These are phyloP conservation scores for Suricata suricatta DNA, from an alignment of 2,113 vertebrate genomes.

Conservation along the genomic window DNA sequence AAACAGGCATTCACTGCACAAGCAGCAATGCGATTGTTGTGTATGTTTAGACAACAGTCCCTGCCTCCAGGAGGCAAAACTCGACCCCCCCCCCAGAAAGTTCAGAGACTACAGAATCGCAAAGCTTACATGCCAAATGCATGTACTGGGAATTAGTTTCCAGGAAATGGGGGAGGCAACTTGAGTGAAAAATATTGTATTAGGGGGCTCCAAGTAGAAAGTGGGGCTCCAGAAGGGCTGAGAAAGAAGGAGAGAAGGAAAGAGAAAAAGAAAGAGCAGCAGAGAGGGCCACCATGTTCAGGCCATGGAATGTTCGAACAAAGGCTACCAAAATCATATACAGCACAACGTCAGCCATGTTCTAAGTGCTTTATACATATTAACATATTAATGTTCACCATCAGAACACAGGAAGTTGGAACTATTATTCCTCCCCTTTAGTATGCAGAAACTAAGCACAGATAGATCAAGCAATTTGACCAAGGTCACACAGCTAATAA, in stretches of 20 bases:
- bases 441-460: slow-evolving; percentile 2
- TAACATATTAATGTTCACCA: background rate
- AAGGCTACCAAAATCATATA: background rate
- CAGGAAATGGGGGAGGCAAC: background rate
- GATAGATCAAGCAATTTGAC: background rate
- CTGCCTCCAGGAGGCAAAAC: background rate
- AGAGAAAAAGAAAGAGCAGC: background rate
- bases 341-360: background rate
- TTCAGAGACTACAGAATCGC: background rate
- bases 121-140: background rate
- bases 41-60: background rate
- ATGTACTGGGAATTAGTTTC: background rate
- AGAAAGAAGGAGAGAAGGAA: background rate
- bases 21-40: background rate
- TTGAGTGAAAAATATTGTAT: background rate
- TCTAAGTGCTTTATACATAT: background rate
- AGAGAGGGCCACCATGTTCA: background rate
- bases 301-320: background rate
- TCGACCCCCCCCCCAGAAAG: background rate
- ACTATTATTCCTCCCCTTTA: slow-evolving; percentile 5
- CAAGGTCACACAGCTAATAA: background rate
- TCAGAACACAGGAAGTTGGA: background rate
- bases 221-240: background rate
- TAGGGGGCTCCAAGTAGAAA: background rate
- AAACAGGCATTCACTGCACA: background rate